Conservation (phyloP, 2,888 invertebrate genomes). For the Venustoraphidia nigricollis region DNA sequence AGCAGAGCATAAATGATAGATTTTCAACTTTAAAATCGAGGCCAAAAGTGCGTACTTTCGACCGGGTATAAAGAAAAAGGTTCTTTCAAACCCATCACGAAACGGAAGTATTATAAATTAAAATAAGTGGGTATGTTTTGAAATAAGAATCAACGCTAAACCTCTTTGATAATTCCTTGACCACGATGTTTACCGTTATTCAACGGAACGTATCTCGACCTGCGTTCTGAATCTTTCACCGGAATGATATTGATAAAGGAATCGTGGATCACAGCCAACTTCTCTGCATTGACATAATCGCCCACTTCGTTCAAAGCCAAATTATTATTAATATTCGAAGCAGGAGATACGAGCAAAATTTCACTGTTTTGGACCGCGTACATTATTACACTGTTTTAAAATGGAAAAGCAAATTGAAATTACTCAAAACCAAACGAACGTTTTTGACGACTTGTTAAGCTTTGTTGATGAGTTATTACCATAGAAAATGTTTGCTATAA, state of each 20-base stretch:
- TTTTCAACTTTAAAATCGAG: no score
- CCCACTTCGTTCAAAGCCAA: constrained; percentile 14
- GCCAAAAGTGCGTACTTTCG: no score
- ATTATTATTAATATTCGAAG: constrained; percentile 15
- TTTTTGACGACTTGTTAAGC: no score
- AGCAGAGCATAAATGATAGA: no score
- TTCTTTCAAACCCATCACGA: not conserved
- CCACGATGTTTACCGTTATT: constrained; percentile 13
- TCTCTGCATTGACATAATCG: constrained; percentile 13
- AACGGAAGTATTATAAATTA: no score
- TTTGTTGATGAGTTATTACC: no score
- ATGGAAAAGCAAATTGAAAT: no score
- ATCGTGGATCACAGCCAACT: constrained; percentile 16
- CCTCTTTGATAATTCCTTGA: constrained; percentile 15
- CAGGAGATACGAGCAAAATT: constrained; percentile 13
- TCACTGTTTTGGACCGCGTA: constrained; percentile 11
- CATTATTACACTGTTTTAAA: constrained; percentile 1
- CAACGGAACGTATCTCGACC: constrained; percentile 18
- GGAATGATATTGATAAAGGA: constrained; percentile 18
- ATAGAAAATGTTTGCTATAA: no score
- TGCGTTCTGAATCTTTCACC: constrained; percentile 11
- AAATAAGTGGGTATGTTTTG: no score
- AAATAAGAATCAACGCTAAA: constrained; percentile 3
- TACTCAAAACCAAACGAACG: no score
- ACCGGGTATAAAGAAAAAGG: no score